Percentiles rank a stretch among this genome's conserved stretches.
These are phyloP conservation scores for Polyploca ridens DNA, from an alignment of 2,888 invertebrate species.

Conservation along the genomic window DNA sequence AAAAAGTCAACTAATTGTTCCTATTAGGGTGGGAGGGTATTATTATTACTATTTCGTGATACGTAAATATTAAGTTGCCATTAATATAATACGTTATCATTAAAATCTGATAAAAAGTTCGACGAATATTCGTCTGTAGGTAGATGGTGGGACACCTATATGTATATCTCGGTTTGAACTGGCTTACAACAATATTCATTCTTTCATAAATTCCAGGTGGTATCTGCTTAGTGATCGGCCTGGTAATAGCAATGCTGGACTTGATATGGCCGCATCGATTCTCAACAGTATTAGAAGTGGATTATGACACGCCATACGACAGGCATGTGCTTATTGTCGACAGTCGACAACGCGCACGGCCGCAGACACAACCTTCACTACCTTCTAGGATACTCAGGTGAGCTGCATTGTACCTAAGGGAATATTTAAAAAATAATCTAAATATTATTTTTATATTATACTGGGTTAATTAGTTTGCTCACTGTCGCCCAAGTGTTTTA, in stretches of 20 bases:
- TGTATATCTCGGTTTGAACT: no score
- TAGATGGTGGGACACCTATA: no score
- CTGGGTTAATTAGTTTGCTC: no score
- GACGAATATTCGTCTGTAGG: no score
- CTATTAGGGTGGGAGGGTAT: no score
- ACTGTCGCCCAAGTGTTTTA: no score
- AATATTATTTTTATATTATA: no score
- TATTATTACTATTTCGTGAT: no score
- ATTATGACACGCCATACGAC: constrained; percentile 97
- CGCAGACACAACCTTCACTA: constrained; percentile 70
- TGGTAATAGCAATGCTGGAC: constrained; percentile 90
- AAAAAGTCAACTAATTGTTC: neutral
- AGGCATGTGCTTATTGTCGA: constrained; percentile 96
- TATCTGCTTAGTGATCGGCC: constrained; percentile 90
- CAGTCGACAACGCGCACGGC: constrained; percentile 83
- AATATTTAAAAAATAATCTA: constrained; percentile 6
- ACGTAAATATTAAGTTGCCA: no score
- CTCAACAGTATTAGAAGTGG: constrained; percentile 95
- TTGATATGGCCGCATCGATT: constrained; percentile 95
- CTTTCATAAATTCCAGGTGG: constrained; percentile 83
- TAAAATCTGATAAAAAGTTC: no score
- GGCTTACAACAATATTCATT: neutral
- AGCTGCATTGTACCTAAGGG: constrained; percentile 5
- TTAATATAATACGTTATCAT: no score
- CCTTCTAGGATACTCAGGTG: constrained; percentile 88